Evolutionary conservation across 2,113 vertebrate genomes (phyloP), one percentile per base, ranked within the genome.

Genomic region (Ranitomeya variabilis): DNA sequence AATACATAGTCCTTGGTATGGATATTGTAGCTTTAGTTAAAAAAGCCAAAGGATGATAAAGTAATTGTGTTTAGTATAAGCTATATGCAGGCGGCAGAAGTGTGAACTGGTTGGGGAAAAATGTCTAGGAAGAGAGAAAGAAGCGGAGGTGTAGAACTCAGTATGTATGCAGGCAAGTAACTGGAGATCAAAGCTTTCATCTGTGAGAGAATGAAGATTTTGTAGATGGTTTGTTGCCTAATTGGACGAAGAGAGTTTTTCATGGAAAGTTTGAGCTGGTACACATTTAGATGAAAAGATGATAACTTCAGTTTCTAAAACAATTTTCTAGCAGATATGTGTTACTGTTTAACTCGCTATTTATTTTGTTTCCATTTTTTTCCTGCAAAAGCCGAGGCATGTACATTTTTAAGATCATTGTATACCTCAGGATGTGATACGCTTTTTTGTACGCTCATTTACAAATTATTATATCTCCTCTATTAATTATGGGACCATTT

Each of bases 151-250:
- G 14, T 83, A 67, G 60, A 51, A 64, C 80, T 64, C 15, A 81
- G 4, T 8, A 21, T 51, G 64, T 83, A 83, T 64, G 18, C 31
- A 82, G 57, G 80, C 80, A 51, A 5, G 45, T 19, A 21, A 52
- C 81, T 18, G 2, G 81, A 83, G 60, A 66, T 83, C 60, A 83
- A 83, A 83, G 81, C 81, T 67, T 83, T 83, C 62, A 45, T 83
- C 81, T 83, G 16, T 67, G 8, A 21, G 19, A 83, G 60, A 67
- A n/a, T 66, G 62, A 83, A 83, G 81, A 83, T 83, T 62, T 66
- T 52, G 7, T 67, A 6, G 19, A 45, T 83, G 81, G 66, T 83
- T 83, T 83, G 81, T 15, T 52, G 37, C 81, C 37, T 83, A 83
- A 83, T 83, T 83, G 19, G 62, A 52, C 51, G 80, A 51, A 0